phyloP scores from a whole-genome alignment of 2,797 vertebrate genomes.

The Lates japonicus region DNA sequence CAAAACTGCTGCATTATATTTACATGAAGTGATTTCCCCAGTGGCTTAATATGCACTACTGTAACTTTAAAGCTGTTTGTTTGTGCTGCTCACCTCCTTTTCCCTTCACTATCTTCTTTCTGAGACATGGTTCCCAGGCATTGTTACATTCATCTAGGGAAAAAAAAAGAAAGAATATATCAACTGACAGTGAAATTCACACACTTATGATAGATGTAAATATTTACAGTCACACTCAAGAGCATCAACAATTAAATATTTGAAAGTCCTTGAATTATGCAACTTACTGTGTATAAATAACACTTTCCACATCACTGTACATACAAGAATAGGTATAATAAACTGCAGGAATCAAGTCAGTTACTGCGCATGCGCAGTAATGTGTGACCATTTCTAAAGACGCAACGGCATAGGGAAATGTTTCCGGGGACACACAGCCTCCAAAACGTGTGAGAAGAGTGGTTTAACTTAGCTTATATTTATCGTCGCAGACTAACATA shows the following conservation, averaged over 20 bases:
- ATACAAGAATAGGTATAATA: neutral
- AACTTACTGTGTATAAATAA: fast-evolving
- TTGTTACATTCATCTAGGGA: slow-evolving; percentile 72
- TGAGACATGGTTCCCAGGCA: slow-evolving; percentile 81
- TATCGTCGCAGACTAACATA: neutral
- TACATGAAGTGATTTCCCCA: slow-evolving; percentile 30
- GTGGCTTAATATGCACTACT: slow-evolving; percentile 10
- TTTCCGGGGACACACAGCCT: neutral
- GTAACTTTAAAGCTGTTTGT: slow-evolving; percentile 1
- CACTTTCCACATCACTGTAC: neutral
- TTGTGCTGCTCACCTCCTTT: slow-evolving; percentile 68
- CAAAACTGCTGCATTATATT: neutral
- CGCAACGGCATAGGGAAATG: slow-evolving; percentile 60
- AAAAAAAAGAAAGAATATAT: slow-evolving; percentile 1
- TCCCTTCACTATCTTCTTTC: slow-evolving; percentile 76
- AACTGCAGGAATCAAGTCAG: slow-evolving; percentile 48
- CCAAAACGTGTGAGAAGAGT: neutral
- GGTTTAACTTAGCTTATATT: neutral
- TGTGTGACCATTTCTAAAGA: slow-evolving; percentile 56
- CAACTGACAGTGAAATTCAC: neutral
- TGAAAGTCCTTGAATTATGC: neutral
- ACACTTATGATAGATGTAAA: neutral
- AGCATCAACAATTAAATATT: neutral
- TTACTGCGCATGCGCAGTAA: slow-evolving; percentile 61
- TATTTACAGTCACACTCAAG: neutral